Base-by-base conservation (phyloP, 1,140 invertebrate species). In the Campoletis sonorensis region DNA sequence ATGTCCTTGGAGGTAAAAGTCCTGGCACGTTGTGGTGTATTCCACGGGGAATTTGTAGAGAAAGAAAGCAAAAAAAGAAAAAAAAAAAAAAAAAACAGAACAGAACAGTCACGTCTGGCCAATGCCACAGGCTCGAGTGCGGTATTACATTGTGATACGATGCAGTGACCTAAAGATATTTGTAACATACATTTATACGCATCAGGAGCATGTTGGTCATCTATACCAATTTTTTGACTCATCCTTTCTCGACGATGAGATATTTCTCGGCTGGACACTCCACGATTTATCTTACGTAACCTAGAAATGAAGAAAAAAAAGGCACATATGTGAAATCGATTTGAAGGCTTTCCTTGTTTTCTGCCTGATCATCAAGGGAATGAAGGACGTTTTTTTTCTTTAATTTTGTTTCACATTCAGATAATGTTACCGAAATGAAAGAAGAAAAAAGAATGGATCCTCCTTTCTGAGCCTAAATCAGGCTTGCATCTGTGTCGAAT, bases 141-240 rank as follows among this genome's bases (percentile, higher is more conserved):
- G 40, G 54, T 58, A 58, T 18, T 23, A 23, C 21, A 58, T 58
- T 23, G 54, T 23, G 54, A 58, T 58, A 58, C 54, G 21, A 58
- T 58, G 40, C 40, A 45, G 21, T 58, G 54, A 58, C 18, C 54
- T 23, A 23, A 58, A n/a, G 54, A 58, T 58, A n/a, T 58, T 58
- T 23, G 54, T 58, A 58, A 58, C 4, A 58, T 7, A 18, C 54
- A 58, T 58, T 58, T 58, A 23, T 58, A 58, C 54, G 54, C 18
- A 23, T n/a, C 18, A 58, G 21, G 18, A 58, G 18, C 21, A 23
- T 58, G 18, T n/a, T 58, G 21, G 18, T 58, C 54, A 58, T 58
- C 21, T 58, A 58, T 58, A 58, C 54, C 54, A 58, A 58, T 58
- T 58, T 58, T 58, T 58, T 58, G 54, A 58, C 54, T 45, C 54